These are phyloP conservation scores for Neosilurus mollespiculum DNA, from an alignment of 2,797 vertebrate species.

Conservation along the genomic window DNA sequence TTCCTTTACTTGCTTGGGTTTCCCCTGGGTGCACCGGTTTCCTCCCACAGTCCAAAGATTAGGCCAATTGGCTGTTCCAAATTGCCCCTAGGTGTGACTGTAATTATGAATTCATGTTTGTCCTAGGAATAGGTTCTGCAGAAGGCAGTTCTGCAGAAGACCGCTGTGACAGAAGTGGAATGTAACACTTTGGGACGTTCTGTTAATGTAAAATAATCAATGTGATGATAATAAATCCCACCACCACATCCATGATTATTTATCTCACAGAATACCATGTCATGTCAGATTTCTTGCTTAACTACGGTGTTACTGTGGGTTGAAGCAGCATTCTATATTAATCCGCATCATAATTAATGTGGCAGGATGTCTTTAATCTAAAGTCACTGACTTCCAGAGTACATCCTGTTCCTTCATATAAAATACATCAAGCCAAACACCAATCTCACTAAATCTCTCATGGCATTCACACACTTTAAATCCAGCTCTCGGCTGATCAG, in stretches of 20 bases:
- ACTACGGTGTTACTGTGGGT: neutral
- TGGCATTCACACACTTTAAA: slow-evolving; percentile 25
- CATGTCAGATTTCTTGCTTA: neutral
- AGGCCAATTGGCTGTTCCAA: no score
- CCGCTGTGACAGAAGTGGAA: no score
- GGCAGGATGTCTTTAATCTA: neutral
- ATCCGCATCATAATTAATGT: neutral
- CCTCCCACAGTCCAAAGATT: no score
- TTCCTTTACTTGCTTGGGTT: no score
- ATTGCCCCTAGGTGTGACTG: no score
- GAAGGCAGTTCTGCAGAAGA: no score
- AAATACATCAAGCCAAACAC: slow-evolving; percentile 11
- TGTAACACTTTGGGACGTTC: neutral
- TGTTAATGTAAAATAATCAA: neutral
- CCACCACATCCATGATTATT: neutral
- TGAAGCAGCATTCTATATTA: neutral
- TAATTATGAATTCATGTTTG: no score
- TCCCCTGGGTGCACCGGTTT: no score
- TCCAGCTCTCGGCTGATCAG: slow-evolving; percentile 40
- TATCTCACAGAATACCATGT: neutral
- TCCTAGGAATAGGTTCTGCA: no score
- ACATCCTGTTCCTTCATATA: slow-evolving; percentile 7
- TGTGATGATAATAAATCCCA: neutral
- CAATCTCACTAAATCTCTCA: slow-evolving; percentile 35
- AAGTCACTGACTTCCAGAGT: neutral